These are phyloP conservation scores for Oncorhynchus masou DNA, from an alignment of 2,113 vertebrate genomes.

Conservation along the genomic window DNA sequence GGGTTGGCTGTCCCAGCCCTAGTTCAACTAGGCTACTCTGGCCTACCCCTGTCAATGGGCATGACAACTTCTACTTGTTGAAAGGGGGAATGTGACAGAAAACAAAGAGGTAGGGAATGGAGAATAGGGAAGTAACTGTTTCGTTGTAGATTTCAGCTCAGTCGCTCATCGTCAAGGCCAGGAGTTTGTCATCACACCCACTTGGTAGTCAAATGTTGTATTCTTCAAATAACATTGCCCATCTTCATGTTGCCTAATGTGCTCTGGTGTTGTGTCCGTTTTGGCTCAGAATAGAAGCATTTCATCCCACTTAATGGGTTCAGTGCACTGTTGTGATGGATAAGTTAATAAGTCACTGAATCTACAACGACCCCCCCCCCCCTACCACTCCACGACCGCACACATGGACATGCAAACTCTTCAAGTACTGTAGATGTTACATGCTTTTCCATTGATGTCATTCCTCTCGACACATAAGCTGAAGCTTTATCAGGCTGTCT, in stretches of 20 bases:
- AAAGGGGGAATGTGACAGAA: not conserved
- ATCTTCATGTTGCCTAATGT: no score
- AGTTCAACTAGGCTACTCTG: slow-evolving; percentile 7
- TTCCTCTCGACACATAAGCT: not conserved
- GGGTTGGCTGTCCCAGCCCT: slow-evolving; percentile 8
- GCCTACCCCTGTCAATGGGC: slow-evolving; percentile 6
- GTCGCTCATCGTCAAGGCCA: not conserved
- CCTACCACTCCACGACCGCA: not conserved
- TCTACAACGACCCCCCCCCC: not conserved
- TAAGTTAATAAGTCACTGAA: not conserved
- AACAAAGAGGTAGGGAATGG: not conserved
- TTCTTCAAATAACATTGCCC: not conserved
- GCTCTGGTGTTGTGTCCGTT: no score
- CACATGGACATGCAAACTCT: not conserved
- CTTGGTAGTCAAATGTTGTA: slow-evolving; percentile 1
- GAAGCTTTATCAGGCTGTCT: not conserved
- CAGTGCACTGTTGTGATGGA: not conserved
- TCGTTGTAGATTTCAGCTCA: no score
- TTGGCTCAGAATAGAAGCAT: no score
- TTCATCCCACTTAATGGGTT: slow-evolving; percentile 1
- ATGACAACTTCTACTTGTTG: slow-evolving; percentile 9
- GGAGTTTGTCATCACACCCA: no score
- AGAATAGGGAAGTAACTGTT: slow-evolving; percentile 7
- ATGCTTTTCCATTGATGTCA: not conserved
- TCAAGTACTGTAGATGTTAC: slow-evolving; percentile 1